Conservation (phyloP, 2,797 vertebrate genomes). For the Sphenodon punctatus region DNA sequence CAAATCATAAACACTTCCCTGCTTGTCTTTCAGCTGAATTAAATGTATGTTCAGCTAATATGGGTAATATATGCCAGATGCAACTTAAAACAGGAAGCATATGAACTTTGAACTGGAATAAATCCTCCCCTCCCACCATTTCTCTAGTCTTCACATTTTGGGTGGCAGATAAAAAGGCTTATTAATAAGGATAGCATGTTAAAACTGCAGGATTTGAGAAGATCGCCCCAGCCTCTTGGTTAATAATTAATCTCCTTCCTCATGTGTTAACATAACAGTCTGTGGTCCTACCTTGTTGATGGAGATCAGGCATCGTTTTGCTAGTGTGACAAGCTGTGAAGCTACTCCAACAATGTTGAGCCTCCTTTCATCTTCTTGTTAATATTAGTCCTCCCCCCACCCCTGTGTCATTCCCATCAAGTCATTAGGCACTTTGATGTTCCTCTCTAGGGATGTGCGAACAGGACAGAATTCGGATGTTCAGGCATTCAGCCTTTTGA, state of each 20-base stretch:
- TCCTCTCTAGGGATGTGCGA: too few relatives aligned
- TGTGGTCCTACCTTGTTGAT: neutral
- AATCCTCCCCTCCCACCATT: neutral
- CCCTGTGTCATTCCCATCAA: neutral
- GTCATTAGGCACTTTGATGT: neutral
- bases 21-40: constrained; percentile 48
- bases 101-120: neutral
- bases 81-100: neutral
- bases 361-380: neutral
- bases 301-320: neutral
- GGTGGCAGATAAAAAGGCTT: neutral
- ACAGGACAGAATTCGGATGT: too few relatives aligned
- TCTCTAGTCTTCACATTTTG: neutral
- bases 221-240: neutral
- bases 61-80: constrained; percentile 1
- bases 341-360: neutral
- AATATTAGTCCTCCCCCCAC: neutral
- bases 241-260: neutral
- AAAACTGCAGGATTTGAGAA: neutral
- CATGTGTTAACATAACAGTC: neutral
- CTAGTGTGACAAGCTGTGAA: neutral
- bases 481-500: too few relatives aligned
- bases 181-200: neutral
- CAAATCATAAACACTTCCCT: neutral
- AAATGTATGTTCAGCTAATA: neutral